Percentiles rank a stretch among this genome's conserved stretches.
Conservation (phyloP, 2,888 invertebrate genomes). For the Tetrapedia diversipes region DNA sequence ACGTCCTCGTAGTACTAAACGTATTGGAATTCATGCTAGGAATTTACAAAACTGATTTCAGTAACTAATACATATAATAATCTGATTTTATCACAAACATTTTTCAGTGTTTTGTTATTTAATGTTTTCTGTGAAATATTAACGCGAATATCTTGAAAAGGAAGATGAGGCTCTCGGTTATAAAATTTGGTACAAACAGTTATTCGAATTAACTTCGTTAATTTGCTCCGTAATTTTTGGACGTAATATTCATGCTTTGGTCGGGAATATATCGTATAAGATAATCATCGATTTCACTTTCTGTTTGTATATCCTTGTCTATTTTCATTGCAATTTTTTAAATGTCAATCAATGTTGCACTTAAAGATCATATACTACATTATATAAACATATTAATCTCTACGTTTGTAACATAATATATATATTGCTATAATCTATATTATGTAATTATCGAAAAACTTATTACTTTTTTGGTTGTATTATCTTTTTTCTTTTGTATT, state of each 20-base stretch:
- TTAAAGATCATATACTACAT: constrained; percentile 46
- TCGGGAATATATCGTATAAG: constrained; percentile 40
- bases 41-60: constrained; percentile 32
- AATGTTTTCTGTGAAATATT: constrained; percentile 14
- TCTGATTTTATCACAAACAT: constrained; percentile 17
- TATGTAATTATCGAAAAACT: constrained; percentile 19
- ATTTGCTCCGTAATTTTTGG: constrained; percentile 51
- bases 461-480: constrained; percentile 18
- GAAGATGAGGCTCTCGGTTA: constrained; percentile 26
- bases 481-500: constrained; percentile 14
- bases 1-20: constrained; percentile 12
- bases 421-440: constrained; percentile 41
- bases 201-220: constrained; percentile 40
- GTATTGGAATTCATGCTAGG: not conserved
- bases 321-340: constrained; percentile 25
- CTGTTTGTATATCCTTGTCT: constrained; percentile 29
- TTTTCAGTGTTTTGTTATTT: not conserved
- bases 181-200: constrained; percentile 61
- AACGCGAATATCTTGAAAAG: constrained; percentile 11
- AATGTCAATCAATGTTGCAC: constrained; percentile 32
- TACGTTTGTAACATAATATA: constrained; percentile 40
- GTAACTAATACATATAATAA: constrained; percentile 20
- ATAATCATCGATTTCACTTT: constrained; percentile 44
- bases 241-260: constrained; percentile 51
- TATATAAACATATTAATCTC: constrained; percentile 51